Percentiles rank a stretch among this genome's conserved stretches.
Conservation (phyloP, 2,113 vertebrate species). For the Nothocercus julius region DNA sequence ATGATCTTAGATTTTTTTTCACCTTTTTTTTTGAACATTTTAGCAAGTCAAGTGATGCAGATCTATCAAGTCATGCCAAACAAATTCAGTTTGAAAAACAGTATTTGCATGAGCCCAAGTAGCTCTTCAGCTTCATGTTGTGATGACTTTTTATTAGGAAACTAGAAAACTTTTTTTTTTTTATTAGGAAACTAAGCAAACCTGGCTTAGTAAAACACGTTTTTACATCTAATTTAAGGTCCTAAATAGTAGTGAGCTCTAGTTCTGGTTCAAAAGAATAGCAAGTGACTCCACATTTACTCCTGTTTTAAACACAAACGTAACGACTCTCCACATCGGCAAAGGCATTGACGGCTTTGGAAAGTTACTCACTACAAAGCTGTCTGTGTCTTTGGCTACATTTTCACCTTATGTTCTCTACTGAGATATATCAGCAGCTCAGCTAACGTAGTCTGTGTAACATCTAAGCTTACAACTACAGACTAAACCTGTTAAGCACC, state of each 20-base stretch:
- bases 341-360: background rate
- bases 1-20: background rate
- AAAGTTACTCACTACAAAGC: background rate
- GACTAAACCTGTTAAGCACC: rapidly evolving
- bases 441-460: background rate
- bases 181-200: background rate
- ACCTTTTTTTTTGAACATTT: background rate
- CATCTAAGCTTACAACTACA: background rate
- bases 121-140: background rate
- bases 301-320: background rate
- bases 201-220: background rate
- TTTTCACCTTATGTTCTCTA: background rate
- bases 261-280: background rate
- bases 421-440: background rate
- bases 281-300: background rate
- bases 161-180: background rate
- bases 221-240: background rate
- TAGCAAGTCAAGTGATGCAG: background rate
- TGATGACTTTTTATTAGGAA: background rate
- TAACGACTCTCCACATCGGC: rapidly evolving
- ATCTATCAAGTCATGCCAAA: background rate
- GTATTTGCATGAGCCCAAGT: background rate
- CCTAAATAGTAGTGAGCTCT: background rate
- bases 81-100: background rate
- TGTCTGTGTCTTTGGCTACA: rapidly evolving